Evolutionary conservation across 2,888 invertebrate species (phyloP), one percentile per base, ranked within the genome.

Genomic region (Sycophila texana): DNA sequence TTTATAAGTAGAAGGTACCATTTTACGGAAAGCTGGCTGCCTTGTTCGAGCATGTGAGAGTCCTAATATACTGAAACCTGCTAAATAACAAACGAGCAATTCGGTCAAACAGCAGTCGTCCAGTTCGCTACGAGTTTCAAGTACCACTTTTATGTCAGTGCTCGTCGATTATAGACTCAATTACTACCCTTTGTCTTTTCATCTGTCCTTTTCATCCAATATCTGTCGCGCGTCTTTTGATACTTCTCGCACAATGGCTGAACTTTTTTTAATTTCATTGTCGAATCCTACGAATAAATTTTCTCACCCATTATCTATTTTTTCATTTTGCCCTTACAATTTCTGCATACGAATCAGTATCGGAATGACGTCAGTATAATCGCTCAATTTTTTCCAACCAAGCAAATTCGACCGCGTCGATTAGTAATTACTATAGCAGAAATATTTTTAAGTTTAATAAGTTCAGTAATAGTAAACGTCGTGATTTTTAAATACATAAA

Each of bases 161-260:
- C 83, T 78, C 83, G 80, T 84, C 85, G 86, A 86, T 86, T 86
- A 86, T 84, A 84, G 84, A 86, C 86, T 86, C 85, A 86, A 86
- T 86, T 86, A 86, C 85, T 85, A 83, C 86, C 55, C 77, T 79
- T 83, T 58, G 58, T 66, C 58, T 53, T 55, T 58, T 71, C 57
- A 39, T 55, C 70, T 74, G 81, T 82, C 81, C 76, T 81, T 78
- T 61, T 20, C 30, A 13, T 53, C 39, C 57, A 53, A n/a, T 60
- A 67, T 68, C 30, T 22, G 55, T 7, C 51, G 65, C 57, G 51
- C 58, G 10, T 78, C 61, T 71, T 78, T 68, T 63, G n/a, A 73
- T 66, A 30, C 30, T n/a, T 18, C 13, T 57, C 18, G 39, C 68
- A 63, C n/a, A 74, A 70, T 67, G 63, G 55, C 20, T 47, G 70